Evolutionary conservation across 2,888 invertebrate genomes (phyloP).

Genomic region (Carabus problematicus): DNA sequence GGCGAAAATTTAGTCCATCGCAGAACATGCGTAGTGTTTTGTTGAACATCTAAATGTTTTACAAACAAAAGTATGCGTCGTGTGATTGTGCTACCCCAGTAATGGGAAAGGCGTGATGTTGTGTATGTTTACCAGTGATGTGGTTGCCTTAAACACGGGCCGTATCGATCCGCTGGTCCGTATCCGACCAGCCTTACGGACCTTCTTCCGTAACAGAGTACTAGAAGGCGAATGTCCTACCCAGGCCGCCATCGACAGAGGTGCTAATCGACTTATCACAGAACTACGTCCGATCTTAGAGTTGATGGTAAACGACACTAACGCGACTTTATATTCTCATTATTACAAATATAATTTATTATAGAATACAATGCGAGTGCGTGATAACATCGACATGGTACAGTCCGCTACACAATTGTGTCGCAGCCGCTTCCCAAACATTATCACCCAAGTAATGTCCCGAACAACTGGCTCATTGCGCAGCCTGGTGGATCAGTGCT

Average conservation of each 20-base stretch:
- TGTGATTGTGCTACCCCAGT: no score
- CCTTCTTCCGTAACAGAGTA: constrained; percentile 59
- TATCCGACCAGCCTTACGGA: constrained; percentile 59
- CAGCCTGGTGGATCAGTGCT: constrained; percentile 51
- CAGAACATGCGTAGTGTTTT: no score
- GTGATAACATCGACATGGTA: constrained; percentile 56
- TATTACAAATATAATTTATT: constrained; percentile 35
- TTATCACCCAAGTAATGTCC: constrained; percentile 52
- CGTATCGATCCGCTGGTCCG: constrained; percentile 58
- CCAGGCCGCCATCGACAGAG: constrained; percentile 57
- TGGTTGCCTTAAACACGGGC: constrained; percentile 56
- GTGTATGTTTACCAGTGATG: constrained; percentile 52
- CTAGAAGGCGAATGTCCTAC: constrained; percentile 57
- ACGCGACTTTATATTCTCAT: no score
- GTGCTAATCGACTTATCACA: constrained; percentile 58
- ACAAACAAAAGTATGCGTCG: no score
- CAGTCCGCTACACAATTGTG: constrained; percentile 54
- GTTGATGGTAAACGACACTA: constrained; percentile 56
- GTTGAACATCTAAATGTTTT: no score
- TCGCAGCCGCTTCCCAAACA: constrained; percentile 53
- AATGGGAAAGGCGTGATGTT: no score
- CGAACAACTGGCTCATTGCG: constrained; percentile 49
- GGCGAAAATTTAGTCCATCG: no score
- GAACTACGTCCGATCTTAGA: constrained; percentile 60
- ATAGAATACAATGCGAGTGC: constrained; percentile 52